Conservation (phyloP, 2,113 vertebrate species). For the Tauraco erythrolophus region DNA sequence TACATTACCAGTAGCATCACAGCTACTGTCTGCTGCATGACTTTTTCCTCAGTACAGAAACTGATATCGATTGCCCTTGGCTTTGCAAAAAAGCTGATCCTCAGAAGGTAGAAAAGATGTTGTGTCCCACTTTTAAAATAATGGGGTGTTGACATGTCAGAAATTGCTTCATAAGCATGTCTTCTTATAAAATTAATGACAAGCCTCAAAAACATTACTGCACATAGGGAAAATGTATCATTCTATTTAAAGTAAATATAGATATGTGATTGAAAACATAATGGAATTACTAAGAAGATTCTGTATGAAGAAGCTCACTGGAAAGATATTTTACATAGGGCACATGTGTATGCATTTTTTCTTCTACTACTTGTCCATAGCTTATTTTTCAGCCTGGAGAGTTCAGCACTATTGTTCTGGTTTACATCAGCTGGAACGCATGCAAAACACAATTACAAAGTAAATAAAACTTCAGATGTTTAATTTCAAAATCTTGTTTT, state of each 20-base stretch:
- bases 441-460: not conserved
- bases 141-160: not conserved
- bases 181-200: not conserved
- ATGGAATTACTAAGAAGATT: not conserved
- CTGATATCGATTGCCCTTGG: not conserved
- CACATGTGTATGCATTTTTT: not conserved
- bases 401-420: not conserved
- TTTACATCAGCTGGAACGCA: not conserved
- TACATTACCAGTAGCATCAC: not conserved
- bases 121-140: not conserved
- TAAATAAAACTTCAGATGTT: not conserved
- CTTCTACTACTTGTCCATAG: not conserved
- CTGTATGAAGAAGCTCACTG: not conserved
- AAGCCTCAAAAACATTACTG: not conserved
- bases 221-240: not conserved
- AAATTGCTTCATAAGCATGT: not conserved
- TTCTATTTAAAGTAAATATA: not conserved
- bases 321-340: not conserved
- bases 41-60: not conserved
- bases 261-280: not conserved
- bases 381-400: not conserved
- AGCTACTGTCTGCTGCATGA: not conserved
- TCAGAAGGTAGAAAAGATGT: not conserved
- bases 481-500: not conserved
- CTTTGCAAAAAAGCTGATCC: not conserved